Conservation (phyloP, 2,888 invertebrate genomes). For the Hyposoter dolosus region DNA sequence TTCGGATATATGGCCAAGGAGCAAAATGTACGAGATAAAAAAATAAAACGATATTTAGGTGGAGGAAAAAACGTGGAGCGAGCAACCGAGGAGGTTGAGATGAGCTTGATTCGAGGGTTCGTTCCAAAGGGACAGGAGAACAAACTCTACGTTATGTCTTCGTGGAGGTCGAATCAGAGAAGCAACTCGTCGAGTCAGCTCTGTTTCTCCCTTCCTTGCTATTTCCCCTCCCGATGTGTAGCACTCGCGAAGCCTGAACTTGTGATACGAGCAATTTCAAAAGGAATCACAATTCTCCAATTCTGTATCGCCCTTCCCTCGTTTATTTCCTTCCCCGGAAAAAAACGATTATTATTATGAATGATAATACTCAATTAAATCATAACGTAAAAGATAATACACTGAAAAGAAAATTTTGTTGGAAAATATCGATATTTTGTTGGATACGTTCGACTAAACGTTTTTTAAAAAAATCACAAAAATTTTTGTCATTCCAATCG, state of each 20-base stretch:
- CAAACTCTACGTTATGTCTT: constrained; percentile 56
- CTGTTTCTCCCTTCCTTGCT: constrained; percentile 30
- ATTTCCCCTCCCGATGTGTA: constrained; percentile 29
- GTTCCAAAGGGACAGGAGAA: constrained; percentile 29
- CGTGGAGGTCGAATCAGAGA: constrained; percentile 62
- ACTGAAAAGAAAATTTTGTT: too few species aligned
- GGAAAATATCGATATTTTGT: too few species aligned
- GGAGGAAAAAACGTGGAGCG: not conserved
- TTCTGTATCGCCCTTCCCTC: constrained; percentile 18
- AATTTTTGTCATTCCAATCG: too few species aligned
- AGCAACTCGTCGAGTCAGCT: constrained; percentile 62
- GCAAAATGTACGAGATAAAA: constrained; percentile 37
- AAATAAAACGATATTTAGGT: constrained; percentile 30
- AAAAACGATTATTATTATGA: not conserved
- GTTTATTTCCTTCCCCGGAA: not conserved
- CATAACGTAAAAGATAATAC: not conserved
- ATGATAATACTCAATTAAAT: not conserved
- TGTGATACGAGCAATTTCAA: constrained; percentile 46
- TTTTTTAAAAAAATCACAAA: too few species aligned
- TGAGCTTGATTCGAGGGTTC: constrained; percentile 22
- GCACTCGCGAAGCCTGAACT: constrained; percentile 15
- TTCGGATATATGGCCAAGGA: constrained; percentile 65
- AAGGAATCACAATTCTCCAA: constrained; percentile 54
- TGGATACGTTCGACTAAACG: too few species aligned
- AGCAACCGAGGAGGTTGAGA: constrained; percentile 20